phyloP scores from a whole-genome alignment of 2,888 invertebrate genomes.

The Mactromeris polynyma region DNA sequence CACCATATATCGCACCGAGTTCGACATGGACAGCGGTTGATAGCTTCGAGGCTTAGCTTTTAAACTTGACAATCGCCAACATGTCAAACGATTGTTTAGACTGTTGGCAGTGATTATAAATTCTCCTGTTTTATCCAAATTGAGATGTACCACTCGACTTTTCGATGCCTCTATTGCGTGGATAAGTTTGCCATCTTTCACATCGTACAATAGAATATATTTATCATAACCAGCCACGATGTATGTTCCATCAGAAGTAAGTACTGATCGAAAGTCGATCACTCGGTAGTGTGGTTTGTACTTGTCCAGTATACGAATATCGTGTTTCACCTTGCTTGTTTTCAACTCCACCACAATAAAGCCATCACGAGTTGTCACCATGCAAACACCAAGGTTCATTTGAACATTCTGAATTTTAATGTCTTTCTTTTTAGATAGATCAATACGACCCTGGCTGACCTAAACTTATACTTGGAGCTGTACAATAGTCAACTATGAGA shows the following conservation, averaged over 20 bases:
- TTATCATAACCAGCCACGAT: constrained; percentile 72
- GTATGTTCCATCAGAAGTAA: constrained; percentile 64
- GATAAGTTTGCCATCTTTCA: constrained; percentile 53
- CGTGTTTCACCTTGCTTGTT: constrained; percentile 51
- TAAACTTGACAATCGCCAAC: constrained; percentile 69
- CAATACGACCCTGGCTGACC: too few relatives aligned
- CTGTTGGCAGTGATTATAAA: constrained; percentile 62
- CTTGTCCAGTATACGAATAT: constrained; percentile 61
- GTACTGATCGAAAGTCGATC: constrained; percentile 56
- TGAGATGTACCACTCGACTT: constrained; percentile 49
- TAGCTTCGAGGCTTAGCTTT: constrained; percentile 45
- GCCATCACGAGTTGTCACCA: constrained; percentile 65
- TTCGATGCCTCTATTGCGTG: constrained; percentile 65
- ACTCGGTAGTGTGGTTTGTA: constrained; percentile 69
- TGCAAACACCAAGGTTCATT: constrained; percentile 48
- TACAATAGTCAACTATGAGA: too few relatives aligned
- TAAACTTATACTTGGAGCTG: too few relatives aligned
- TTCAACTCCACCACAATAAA: constrained; percentile 70
- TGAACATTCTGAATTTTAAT: constrained; percentile 50
- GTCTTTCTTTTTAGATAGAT: constrained; percentile 29
- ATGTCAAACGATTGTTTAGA: constrained; percentile 65
- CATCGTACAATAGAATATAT: constrained; percentile 68
- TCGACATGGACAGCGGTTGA: constrained; percentile 68
- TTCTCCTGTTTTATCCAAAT: constrained; percentile 65
- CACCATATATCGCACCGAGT: constrained; percentile 69